phyloP scores from a whole-genome alignment of 2,797 vertebrate genomes.

The Phoeniculus purpureus region DNA sequence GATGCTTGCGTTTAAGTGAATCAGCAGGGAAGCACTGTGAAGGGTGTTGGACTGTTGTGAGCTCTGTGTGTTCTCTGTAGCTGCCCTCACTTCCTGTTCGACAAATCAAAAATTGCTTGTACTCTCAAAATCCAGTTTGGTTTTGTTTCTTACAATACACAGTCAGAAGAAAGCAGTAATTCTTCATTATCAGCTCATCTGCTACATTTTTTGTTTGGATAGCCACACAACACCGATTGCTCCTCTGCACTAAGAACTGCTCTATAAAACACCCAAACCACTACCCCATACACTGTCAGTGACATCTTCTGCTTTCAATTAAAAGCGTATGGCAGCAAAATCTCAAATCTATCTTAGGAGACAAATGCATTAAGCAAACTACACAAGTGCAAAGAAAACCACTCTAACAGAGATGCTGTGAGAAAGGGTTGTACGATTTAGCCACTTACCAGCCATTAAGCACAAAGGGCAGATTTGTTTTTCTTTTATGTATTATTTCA shows the following conservation, averaged over 20 bases:
- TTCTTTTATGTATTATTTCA: not conserved
- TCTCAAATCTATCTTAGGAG: not conserved
- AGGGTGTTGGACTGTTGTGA: not conserved
- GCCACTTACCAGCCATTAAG: not conserved
- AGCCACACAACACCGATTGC: not conserved
- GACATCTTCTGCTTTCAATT: conserved; percentile 1
- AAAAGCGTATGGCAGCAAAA: conserved; percentile 1
- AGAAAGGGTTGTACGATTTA: not conserved
- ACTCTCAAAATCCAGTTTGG: not conserved
- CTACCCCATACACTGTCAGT: not conserved
- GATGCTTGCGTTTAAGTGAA: not conserved
- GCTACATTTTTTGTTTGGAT: not conserved
- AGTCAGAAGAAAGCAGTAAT: not conserved
- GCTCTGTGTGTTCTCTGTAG: not conserved
- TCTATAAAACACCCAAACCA: not conserved
- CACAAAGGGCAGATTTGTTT: not conserved
- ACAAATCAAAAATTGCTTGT: not conserved
- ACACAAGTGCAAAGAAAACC: not conserved
- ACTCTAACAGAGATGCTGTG: not conserved
- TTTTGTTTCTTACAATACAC: not conserved
- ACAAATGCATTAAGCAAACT: not conserved
- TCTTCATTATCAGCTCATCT: not conserved
- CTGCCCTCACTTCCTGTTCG: not conserved
- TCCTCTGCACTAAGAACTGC: not conserved
- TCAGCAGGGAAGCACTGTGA: not conserved